Evolutionary conservation across 2,888 invertebrate species (phyloP).

Genomic region (Macrosiphum euphorbiae): DNA sequence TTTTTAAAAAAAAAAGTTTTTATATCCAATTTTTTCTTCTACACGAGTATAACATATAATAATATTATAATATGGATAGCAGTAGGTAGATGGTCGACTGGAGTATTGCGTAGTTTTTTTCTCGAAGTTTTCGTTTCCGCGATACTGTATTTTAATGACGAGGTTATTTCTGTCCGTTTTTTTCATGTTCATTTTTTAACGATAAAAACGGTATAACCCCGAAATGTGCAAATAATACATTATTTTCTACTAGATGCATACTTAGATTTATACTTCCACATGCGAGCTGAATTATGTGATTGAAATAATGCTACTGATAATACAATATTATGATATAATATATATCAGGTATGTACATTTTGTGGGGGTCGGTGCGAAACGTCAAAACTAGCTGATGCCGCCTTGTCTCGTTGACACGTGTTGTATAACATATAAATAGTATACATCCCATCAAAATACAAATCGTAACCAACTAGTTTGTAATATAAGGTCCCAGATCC

Average conservation of each 20-base stretch:
- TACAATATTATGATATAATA: neutral
- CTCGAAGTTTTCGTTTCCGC: neutral
- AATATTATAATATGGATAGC: neutral
- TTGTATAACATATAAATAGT: neutral
- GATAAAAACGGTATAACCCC: neutral
- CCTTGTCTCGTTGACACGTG: neutral
- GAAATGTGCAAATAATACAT: neutral
- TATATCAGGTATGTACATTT: neutral
- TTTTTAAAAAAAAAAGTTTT: neutral
- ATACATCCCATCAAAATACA: neutral
- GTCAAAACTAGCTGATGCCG: neutral
- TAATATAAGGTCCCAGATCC: too few relatives aligned
- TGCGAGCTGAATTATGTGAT: neutral
- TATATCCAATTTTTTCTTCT: neutral
- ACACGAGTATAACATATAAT: neutral
- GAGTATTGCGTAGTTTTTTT: neutral
- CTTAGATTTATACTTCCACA: neutral
- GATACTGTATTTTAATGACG: slow-evolving; percentile 15
- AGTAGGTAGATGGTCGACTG: neutral
- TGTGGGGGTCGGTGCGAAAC: neutral
- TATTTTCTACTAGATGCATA: neutral
- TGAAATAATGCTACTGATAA: neutral
- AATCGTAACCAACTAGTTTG: neutral
- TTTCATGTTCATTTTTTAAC: neutral
- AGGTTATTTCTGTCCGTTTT: neutral